Evolutionary conservation across 2,113 vertebrate genomes (phyloP), one percentile per base, ranked within the genome.

Genomic region (Eclectus roratus): DNA sequence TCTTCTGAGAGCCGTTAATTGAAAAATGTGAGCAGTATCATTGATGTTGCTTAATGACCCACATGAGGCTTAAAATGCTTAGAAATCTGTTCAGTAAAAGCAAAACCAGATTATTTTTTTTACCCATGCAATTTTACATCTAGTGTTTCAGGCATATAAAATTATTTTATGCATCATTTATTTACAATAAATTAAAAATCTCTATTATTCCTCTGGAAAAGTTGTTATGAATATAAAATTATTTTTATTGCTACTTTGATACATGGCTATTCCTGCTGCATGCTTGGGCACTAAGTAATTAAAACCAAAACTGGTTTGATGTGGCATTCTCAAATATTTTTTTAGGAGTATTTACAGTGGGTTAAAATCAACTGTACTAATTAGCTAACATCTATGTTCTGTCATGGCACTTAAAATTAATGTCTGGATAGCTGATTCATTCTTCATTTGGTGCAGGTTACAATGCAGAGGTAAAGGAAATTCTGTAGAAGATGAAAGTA

Each of bases 111-210:
- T 96, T 73, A 49, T 81, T 94, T 85, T 77, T 77, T 77, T 76
- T 55, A 47, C 35, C 84, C 9, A 1, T 37, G 70, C 70, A 31
- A 46, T 89, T 94, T 85, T 86, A 18, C 12, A 24, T 73, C 4
- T 53, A 37, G 46, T 14, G 61, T 91, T 91, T 81, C 46, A 20
- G 80, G 72, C 88, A n/a, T 72, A 81, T 19, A 68, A 64, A 84
- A 80, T 24, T 21, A 88, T 92, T 96, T 94, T 66, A 91, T 23
- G 81, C 21, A 1, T 72, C 93, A 65, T 94, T 96, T 94, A 53
- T 85, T 94, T 25, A 61, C 78, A 58, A 76, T 79, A 81, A 91
- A 96, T 95, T 94, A 94, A 92, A 93, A 91, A 89, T 52, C 73
- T 81, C 73, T 15, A 69, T 66, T 80, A 53, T 35, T 79, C 55